A percentile compares a stretch with the other conserved stretches of the same genome.
phyloP scores from a whole-genome alignment of 2,797 vertebrate species.

The Pangasius larnaudii region DNA sequence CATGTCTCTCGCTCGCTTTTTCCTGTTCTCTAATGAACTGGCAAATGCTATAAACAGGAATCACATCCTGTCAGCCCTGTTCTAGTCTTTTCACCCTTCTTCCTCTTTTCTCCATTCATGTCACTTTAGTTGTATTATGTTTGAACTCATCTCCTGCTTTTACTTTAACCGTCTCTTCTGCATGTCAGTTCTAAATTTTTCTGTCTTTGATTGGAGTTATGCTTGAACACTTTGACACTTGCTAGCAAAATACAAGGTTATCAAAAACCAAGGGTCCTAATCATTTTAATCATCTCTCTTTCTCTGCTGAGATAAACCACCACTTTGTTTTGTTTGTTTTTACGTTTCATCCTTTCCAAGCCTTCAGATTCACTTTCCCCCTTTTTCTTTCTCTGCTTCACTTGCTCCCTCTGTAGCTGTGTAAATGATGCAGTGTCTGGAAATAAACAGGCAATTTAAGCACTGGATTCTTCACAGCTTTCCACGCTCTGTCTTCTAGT shows the following conservation, averaged over 20 bases:
- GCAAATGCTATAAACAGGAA: conserved; percentile 50
- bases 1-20: conserved; percentile 23
- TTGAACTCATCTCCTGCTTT: conserved; percentile 38
- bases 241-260: conserved; percentile 22
- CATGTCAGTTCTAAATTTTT: neutral
- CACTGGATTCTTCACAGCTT: conserved; percentile 58
- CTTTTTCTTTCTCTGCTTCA: conserved; percentile 44
- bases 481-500: conserved; percentile 43
- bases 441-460: conserved; percentile 72
- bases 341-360: conserved; percentile 16
- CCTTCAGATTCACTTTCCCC: conserved; percentile 20
- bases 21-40: conserved; percentile 46
- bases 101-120: conserved; percentile 18
- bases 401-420: conserved; percentile 48
- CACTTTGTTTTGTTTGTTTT: conserved; percentile 20
- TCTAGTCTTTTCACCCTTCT: conserved; percentile 18
- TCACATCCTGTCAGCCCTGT: conserved; percentile 35
- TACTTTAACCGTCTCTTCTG: conserved; percentile 25
- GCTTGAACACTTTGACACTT: conserved; percentile 36
- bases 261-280: conserved; percentile 33
- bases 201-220: conserved; percentile 40
- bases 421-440: conserved; percentile 67
- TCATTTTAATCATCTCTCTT: conserved; percentile 28
- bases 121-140: conserved; percentile 35
- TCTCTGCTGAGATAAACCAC: conserved; percentile 32